Evolutionary conservation across 1,140 invertebrate species (phyloP), one percentile per base, ranked within the genome.

Genomic region (Eurosta solidaginis): DNA sequence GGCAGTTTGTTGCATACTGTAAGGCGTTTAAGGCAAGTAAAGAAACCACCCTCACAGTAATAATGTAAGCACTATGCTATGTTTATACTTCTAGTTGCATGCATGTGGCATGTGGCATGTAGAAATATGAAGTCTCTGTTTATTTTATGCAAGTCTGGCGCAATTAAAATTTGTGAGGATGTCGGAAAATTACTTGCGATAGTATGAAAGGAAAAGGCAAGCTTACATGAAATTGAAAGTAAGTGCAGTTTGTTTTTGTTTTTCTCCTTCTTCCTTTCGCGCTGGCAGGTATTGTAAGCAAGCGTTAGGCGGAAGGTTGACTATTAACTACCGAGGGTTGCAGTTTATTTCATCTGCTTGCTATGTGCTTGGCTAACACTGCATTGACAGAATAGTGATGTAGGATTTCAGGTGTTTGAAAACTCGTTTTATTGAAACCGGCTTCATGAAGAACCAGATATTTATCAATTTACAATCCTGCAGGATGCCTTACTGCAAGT

Each of bases 161-260:
- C 59, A 68, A 10, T 33, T 33, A 59, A 59, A 68, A 0, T 42
- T 29, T 20, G 40, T 29, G 54, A 33, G 54, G 54, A n/a, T n/a
- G n/a, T n/a, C n/a, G n/a, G 25, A 14, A 36, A 33, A 59, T 59
- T 59, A 33, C 27, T 14, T 29, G 54, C 54, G 54, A n/a, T 40
- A 68, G 59, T 68, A 68, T n/a, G 22, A 20, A 68, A 68, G 33
- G 7, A 68, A 27, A n/a, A 63, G 59, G 36, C 59, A 20, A 36
- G 20, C 40, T 17, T 20, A 68, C 59, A 68, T 5, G 59, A 68
- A 40, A 68, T 68, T 68, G 59, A 68, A 68, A 68, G 59, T 68
- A 40, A 40, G n/a, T 40, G 33, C 36, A 68, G 22, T 40, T 17
- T 20, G 7, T 40, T 40, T 36, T 20, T 36, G 2, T 54, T 10